Evolutionary conservation across 1,140 invertebrate species (phyloP), one percentile per base, ranked within the genome.

Genomic region (Micrasema longulum): DNA sequence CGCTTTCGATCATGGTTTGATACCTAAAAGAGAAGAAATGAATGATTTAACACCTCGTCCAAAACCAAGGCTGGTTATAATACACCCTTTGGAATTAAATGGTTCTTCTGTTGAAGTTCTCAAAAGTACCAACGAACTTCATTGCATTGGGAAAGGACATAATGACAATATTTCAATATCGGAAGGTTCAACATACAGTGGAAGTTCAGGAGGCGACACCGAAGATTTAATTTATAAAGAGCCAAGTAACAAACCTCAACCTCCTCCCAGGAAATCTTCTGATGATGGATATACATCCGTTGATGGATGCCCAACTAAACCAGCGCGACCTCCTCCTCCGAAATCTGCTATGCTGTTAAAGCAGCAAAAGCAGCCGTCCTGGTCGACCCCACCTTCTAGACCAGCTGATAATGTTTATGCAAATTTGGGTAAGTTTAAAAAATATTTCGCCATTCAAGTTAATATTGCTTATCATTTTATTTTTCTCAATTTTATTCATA

Each of bases 61-160:
- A 0, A 91, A 92, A 77, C 90, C 91, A 0, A 85, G 92, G 16
- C 82, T 94, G 9, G 92, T 95, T 47, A 96, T 96, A 53, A 93
- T 96, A 73, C 94, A 96, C 87, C 94, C 94, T 11, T 83, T 93
- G 60, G 93, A 96, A 76, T 85, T 95, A 14, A 93, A 95, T 80
- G 91, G 91, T 10, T 89, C 90, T 1, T 90, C 84, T 18, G 92
- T 94, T 0, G 91, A 95, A 78, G 92, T 94, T 1, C 86, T 94
- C 41, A 89, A 89, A 76, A 87, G 87, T 48, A 88, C 89, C 76
- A 82, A 83, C 68, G 82, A 86, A 72, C 77, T 80, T 38, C 81
- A 79, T 14, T 82, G 80, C 38, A 77, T 76, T 55, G 79, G 85
- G 12, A 83, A 87, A 50, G 79, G 85, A 31, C 81, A 83, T 69